Evolutionary conservation across 2,888 invertebrate species (phyloP), one percentile per base, ranked within the genome.

Genomic region (Cryptus armator): DNA sequence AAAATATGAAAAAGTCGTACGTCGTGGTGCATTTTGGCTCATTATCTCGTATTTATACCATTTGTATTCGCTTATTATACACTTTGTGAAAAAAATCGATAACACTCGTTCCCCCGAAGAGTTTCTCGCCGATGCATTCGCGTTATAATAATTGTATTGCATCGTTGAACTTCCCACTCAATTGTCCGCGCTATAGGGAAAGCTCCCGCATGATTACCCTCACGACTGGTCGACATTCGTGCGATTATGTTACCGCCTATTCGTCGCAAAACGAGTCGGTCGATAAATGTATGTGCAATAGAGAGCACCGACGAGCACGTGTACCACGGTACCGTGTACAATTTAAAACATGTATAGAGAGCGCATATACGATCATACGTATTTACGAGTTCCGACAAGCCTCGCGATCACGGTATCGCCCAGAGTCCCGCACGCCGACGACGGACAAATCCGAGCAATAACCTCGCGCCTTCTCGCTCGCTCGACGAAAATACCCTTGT

Each of bases 401-500:
- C 48, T 32, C 59, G 59, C 29, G 75, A 70, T 75, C 68, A 59
- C 68, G 85, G 64, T 87, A 85, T 87, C 82, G 81, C 84, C 62
- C 71, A 46, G 83, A 37, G 37, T 37, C 79, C 76, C 76, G 80
- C 81, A 78, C 81, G 67, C 32, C 53, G 83, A 81, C 80, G 89
- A 90, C 91, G 6, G 90, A 90, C 91, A 90, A 90, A 90, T 90
- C 89, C 89, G 90, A 88, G 89, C 89, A 90, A 89, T 89, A 90
- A 89, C 87, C 89, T 90, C 87, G 88, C 87, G 75, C 86, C 86
- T 85, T 80, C 78, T 78, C 79, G 67, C 48, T 68, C 62, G 14
- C 71, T 43, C 24, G 43, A 19, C 14, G 14, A 62, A 53, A 12
- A 19, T 19, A 37, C 14, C 19, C 12, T 53, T 16, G 3, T 24